Evolutionary conservation across 2,113 vertebrate genomes (phyloP), one percentile per base, ranked within the genome.

Genomic region (Sakesphorus luctuosus): DNA sequence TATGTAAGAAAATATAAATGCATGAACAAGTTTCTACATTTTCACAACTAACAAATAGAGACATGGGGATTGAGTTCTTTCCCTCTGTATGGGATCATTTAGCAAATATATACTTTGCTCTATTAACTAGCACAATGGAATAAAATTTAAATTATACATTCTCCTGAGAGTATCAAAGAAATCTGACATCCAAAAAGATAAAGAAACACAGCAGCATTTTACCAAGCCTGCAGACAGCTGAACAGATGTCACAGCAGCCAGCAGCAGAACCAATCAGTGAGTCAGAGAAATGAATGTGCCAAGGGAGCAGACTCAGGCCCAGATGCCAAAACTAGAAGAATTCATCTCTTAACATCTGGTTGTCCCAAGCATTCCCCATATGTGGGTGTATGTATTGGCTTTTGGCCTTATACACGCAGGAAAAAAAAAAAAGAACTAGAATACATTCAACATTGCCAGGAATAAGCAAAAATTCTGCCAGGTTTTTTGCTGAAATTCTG

Each of bases 201-300:
- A 96, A 91, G 95, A 93, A 97, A 66, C 62, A 94, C 67, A 90
- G 62, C n/a, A 96, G 15, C 65, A 66, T 87, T 94, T 92, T 77
- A 92, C 43, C 31, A 91, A 96, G 91, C 21, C 91, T 92, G 56
- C 67, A 92, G 94, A 94, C 63, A 96, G 78, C 36, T 84, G 87
- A 98, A 93, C 94, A 98, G 96, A 97, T 98, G 94, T 94, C 66
- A 9, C 65, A 62, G 86, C 56, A 97, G 81, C 47, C 88, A 96
- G 94, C 53, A 93, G 50, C 52, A 74, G 68, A 97, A 86, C 80
- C 89, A 97, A 84, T 97, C 95, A 97, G 46, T 53, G 77, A 91
- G 91, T 94, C 85, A 91, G 77, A 96, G 49, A 90, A 40, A 47
- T 12, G 49, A 80, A 91, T 69, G 24, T 43, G 92, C 84, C 90